Conservation (phyloP, 2,113 vertebrate species). For the Brienomyrus brachyistius region DNA sequence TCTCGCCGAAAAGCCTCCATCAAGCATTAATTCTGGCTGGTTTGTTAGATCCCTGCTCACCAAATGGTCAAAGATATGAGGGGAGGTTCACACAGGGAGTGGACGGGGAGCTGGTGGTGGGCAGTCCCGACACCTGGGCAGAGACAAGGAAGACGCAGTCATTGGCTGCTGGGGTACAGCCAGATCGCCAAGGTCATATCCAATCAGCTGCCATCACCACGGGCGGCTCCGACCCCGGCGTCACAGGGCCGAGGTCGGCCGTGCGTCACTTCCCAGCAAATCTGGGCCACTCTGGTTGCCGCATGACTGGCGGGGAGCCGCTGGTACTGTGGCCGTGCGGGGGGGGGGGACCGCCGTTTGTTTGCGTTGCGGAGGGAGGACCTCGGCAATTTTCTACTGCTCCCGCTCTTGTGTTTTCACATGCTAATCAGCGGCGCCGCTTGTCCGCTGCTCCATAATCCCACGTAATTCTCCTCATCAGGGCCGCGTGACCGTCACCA, state of each 20-base stretch:
- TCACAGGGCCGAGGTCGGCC: neutral
- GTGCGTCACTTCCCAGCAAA: neutral
- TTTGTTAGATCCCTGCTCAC: neutral
- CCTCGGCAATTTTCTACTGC: neutral
- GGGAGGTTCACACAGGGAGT: neutral
- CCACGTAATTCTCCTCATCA: neutral
- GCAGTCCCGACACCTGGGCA: neutral
- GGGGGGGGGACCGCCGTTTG: neutral
- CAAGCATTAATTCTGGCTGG: neutral
- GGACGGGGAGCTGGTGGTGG: neutral
- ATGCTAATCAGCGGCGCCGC: conserved; percentile 6
- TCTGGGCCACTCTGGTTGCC: neutral
- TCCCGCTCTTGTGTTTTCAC: neutral
- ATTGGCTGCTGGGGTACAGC: neutral
- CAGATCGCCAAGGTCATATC: neutral
- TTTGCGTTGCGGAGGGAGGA: neutral
- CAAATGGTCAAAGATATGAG: neutral
- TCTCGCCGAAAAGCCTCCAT: neutral
- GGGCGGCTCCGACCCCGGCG: neutral
- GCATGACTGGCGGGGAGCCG: neutral
- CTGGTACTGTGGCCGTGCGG: neutral
- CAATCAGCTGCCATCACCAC: neutral
- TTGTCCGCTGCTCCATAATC: conserved; percentile 10
- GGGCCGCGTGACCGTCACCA: neutral
- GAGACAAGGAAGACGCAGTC: neutral